Conservation (phyloP, 2,888 invertebrate genomes). For the Eretmocerus hayati region DNA sequence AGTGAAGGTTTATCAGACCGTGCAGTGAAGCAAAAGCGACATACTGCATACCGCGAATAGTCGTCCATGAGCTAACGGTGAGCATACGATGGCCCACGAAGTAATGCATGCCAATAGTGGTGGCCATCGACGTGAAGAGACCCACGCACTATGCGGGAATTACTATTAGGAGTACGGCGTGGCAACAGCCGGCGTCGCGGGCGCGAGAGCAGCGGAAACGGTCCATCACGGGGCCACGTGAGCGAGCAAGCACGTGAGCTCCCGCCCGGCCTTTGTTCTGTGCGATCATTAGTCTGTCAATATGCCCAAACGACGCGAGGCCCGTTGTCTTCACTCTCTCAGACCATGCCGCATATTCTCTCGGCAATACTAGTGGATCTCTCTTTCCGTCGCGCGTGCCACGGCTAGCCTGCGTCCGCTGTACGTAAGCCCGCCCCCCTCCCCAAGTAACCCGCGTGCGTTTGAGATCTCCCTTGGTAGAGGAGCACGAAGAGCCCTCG, state of each 20-base stretch:
- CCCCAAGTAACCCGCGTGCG: too few relatives aligned
- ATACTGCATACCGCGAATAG: too few relatives aligned
- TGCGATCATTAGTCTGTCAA: conserved; percentile 47
- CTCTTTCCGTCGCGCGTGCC: not conserved
- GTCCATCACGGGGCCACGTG: conserved; percentile 46
- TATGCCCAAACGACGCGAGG: conserved; percentile 45
- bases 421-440: not conserved
- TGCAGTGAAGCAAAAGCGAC: too few relatives aligned
- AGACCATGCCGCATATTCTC: not conserved
- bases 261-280: conserved; percentile 43
- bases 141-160: too few relatives aligned
- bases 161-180: conserved; percentile 14
- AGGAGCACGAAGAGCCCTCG: too few relatives aligned
- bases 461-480: too few relatives aligned
- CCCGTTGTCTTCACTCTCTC: conserved; percentile 1
- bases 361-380: not conserved
- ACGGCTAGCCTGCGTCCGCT: not conserved
- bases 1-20: too few relatives aligned
- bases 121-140: too few relatives aligned
- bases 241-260: conserved; percentile 38
- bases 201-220: conserved; percentile 39
- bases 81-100: too few relatives aligned
- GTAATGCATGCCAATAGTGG: too few relatives aligned
- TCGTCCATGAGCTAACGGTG: too few relatives aligned
- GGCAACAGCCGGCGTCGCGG: conserved; percentile 22